A percentile compares a stretch with the other conserved stretches of the same genome.
Evolutionary conservation across 2,113 vertebrate species (phyloP).

Genomic region (Caloenas nicobarica): DNA sequence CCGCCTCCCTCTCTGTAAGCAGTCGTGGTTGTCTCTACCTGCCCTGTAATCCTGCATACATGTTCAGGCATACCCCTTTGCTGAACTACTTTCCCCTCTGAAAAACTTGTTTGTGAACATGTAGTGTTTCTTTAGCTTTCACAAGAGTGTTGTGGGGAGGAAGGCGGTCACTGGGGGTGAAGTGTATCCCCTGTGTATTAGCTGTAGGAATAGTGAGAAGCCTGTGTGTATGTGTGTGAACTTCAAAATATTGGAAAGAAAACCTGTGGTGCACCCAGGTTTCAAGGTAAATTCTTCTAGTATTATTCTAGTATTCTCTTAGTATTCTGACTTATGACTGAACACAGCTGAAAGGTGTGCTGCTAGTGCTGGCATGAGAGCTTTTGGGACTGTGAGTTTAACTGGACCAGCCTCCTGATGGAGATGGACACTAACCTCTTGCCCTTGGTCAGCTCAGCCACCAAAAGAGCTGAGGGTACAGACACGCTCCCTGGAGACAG

Average conservation of each 20-base stretch:
- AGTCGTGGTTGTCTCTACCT: fast-evolving
- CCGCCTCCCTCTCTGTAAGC: neutral
- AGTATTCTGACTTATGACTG: neutral
- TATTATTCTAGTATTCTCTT: too few relatives aligned
- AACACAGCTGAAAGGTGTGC: neutral
- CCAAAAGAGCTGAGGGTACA: neutral
- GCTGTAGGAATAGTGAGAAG: neutral
- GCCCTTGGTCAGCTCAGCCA: neutral
- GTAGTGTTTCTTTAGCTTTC: neutral
- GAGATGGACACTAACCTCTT: neutral
- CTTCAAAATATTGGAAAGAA: neutral
- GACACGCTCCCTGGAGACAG: neutral
- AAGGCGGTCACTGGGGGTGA: neutral
- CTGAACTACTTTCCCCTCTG: neutral
- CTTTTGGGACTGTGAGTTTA: neutral
- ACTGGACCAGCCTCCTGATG: neutral
- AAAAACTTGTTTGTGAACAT: neutral
- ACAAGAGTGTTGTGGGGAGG: neutral
- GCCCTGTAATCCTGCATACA: neutral
- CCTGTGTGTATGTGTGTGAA: neutral
- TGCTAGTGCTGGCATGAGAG: neutral
- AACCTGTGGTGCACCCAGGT: neutral
- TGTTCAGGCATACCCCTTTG: neutral
- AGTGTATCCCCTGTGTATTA: neutral
- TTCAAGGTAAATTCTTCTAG: neutral